These are phyloP conservation scores for Pseudomugil gertrudae DNA, from an alignment of 2,797 vertebrate species.

Conservation along the genomic window DNA sequence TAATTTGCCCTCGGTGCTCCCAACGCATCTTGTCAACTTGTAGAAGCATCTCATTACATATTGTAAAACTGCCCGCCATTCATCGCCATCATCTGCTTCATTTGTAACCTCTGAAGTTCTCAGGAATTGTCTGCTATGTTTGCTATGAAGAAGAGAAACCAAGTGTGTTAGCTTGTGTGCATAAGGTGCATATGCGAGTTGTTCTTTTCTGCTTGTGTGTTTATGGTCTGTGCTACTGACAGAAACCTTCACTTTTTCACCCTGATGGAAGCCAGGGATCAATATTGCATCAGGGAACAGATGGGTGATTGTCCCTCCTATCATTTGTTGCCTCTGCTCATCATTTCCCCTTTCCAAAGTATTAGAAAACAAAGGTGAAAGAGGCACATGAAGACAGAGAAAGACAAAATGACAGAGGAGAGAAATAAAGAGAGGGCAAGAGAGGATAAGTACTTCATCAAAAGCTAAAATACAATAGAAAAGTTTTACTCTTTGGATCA, in stretches of 20 bases:
- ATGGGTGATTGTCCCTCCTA: slow-evolving; percentile 69
- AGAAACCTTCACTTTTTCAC: slow-evolving; percentile 68
- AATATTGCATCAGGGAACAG: slow-evolving; percentile 79
- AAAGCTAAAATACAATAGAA: slow-evolving; percentile 10
- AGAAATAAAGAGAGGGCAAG: slow-evolving; percentile 21
- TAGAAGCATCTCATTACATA: slow-evolving; percentile 42
- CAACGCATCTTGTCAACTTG: slow-evolving; percentile 52
- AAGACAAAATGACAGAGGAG: slow-evolving; percentile 37
- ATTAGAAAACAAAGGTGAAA: slow-evolving; percentile 66
- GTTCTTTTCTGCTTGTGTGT: slow-evolving; percentile 30
- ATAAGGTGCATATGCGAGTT: neutral
- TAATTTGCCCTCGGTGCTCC: slow-evolving; percentile 60
- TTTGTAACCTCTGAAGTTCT: slow-evolving; percentile 43
- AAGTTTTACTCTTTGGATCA: slow-evolving; percentile 15
- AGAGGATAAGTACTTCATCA: slow-evolving; percentile 29
- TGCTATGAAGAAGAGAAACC: slow-evolving; percentile 5
- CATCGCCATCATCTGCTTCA: slow-evolving; percentile 30
- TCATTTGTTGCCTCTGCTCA: slow-evolving; percentile 71
- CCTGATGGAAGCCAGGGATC: slow-evolving; percentile 67
- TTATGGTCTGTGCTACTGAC: slow-evolving; percentile 21
- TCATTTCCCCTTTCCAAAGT: slow-evolving; percentile 61
- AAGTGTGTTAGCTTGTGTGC: slow-evolving; percentile 14
- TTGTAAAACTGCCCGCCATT: slow-evolving; percentile 39
- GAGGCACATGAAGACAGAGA: slow-evolving; percentile 30
- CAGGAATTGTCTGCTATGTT: neutral